Conservation (phyloP, 2,797 vertebrate species). For the Amblyopsis hoosieri region DNA sequence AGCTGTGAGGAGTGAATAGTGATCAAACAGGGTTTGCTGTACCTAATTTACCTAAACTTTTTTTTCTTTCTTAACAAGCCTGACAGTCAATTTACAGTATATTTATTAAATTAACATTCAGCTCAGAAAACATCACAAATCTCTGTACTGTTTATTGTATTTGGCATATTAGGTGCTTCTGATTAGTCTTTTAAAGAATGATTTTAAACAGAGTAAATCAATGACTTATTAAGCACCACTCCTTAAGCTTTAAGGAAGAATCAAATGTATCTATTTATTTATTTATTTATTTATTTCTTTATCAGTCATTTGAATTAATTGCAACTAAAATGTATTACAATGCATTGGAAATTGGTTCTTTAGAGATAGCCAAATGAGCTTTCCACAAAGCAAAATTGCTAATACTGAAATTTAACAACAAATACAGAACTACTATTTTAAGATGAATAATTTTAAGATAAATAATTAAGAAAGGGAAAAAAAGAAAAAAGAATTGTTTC, state of each 20-base stretch:
- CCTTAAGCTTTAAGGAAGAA: background rate
- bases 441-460: background rate
- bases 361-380: background rate
- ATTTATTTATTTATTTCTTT: too few relatives aligned
- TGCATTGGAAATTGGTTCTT: background rate
- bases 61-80: conserved; percentile 35
- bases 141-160: conserved; percentile 1
- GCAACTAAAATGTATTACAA: background rate
- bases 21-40: conserved; percentile 54
- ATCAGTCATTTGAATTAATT: background rate
- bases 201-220: background rate
- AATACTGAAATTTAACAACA: too few relatives aligned
- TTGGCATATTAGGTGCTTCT: conserved; percentile 18
- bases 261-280: too few relatives aligned
- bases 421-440: too few relatives aligned
- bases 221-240: background rate
- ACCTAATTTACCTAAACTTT: conserved; percentile 22
- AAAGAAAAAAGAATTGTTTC: too few relatives aligned
- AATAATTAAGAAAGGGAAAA: background rate
- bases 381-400: background rate
- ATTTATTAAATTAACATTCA: conserved; percentile 32
- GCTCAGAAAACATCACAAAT: conserved; percentile 1
- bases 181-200: background rate
- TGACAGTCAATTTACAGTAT: conserved; percentile 30
- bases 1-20: conserved; percentile 30